Conservation (phyloP, 2,113 vertebrate genomes). For the Amphilophus citrinellus region DNA sequence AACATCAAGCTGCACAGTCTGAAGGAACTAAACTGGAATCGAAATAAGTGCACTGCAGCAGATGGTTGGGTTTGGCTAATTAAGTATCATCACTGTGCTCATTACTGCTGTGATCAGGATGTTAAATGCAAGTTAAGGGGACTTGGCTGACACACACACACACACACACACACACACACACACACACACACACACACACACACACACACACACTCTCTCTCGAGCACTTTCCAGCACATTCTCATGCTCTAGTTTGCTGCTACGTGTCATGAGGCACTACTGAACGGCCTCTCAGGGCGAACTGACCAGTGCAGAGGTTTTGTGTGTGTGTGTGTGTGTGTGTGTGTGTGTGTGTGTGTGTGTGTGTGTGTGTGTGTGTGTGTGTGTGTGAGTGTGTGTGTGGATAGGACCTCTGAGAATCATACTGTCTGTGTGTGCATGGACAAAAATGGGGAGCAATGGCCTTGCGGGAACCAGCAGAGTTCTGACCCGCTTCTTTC, state of each 20-base stretch:
- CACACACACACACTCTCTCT: neutral
- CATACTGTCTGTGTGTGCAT: conserved; percentile 4
- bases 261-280: conserved; percentile 74
- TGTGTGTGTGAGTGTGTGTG: conserved; percentile 21
- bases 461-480: conserved; percentile 65
- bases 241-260: conserved; percentile 76
- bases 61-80: neutral
- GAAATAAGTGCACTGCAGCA: neutral
- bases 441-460: conserved; percentile 54
- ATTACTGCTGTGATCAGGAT: neutral
- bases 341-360: conserved; percentile 23
- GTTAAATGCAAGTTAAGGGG: neutral
- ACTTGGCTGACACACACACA: neutral
- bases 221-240: conserved; percentile 51
- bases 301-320: conserved; percentile 37
- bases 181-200: neutral
- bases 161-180: neutral
- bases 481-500: conserved; percentile 64
- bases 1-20: neutral
- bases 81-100: neutral
- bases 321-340: neutral
- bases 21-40: rapidly evolving
- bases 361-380: conserved; percentile 8
- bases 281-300: conserved; percentile 33
- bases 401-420: conserved; percentile 42